Percentiles rank a stretch among this genome's conserved stretches.
phyloP scores from a whole-genome alignment of 2,888 invertebrate species.

The Chouioia cunea region DNA sequence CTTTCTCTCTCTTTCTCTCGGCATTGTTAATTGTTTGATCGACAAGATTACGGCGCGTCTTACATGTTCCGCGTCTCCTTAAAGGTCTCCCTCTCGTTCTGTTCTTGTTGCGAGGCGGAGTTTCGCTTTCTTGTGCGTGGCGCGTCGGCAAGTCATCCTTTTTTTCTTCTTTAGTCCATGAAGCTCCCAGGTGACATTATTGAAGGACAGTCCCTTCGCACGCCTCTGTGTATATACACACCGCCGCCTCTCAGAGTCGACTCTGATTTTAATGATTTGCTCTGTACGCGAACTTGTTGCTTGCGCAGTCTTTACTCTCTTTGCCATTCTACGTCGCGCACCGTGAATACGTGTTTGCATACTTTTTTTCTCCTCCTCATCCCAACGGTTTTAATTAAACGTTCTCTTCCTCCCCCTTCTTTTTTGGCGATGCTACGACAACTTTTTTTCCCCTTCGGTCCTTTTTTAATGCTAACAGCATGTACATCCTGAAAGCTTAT shows the following conservation, averaged over 20 bases:
- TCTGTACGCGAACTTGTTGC: background rate
- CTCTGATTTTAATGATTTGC: constrained; percentile 38
- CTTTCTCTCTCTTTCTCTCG: constrained; percentile 50
- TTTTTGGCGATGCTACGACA: background rate
- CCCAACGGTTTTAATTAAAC: constrained; percentile 35
- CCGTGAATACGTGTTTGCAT: constrained; percentile 1
- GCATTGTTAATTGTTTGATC: constrained; percentile 69
- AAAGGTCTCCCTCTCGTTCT: constrained; percentile 46
- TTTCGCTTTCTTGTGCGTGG: constrained; percentile 27
- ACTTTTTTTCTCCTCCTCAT: background rate
- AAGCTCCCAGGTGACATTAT: constrained; percentile 42
- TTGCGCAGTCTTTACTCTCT: constrained; percentile 24
- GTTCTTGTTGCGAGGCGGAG: constrained; percentile 23
- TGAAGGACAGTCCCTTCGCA: constrained; percentile 45
- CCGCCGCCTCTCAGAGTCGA: background rate
- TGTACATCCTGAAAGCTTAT: too few relatives aligned
- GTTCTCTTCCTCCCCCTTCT: background rate
- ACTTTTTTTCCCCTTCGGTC: constrained; percentile 2
- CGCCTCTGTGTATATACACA: constrained; percentile 9
- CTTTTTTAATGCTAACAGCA: background rate
- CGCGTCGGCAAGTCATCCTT: constrained; percentile 48
- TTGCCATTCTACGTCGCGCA: constrained; percentile 1
- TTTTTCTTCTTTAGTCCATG: too few relatives aligned
- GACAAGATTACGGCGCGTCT: constrained; percentile 68
- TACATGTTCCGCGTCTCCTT: constrained; percentile 63